Conservation (phyloP, 1,140 invertebrate genomes). For the Caenorhabditis remanei region DNA sequence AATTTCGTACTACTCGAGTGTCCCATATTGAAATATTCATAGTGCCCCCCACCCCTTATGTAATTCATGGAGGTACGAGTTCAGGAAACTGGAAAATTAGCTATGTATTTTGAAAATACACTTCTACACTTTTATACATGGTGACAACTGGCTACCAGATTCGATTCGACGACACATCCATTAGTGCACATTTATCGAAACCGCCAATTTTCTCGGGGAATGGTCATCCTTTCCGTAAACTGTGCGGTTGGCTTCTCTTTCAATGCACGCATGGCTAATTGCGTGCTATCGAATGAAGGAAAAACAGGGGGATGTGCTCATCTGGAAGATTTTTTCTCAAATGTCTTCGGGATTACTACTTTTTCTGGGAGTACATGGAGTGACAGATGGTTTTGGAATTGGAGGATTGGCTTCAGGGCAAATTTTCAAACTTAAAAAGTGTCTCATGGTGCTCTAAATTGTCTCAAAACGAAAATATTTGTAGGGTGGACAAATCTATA, state of each 20-base stretch:
- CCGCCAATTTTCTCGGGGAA: constrained; percentile 7
- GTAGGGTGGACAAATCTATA: no score
- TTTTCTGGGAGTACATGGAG: no score
- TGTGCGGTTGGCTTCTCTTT: constrained; percentile 54
- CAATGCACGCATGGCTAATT: constrained; percentile 46
- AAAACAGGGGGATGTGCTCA: constrained; percentile 51
- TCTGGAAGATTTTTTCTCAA: constrained; percentile 52
- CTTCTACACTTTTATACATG: no score
- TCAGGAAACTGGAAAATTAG: constrained; percentile 50
- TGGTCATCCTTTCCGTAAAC: constrained; percentile 22
- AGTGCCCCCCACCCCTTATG: constrained; percentile 14
- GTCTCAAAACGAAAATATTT: no score
- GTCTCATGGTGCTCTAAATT: no score
- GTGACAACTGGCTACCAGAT: no score
- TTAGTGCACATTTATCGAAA: constrained; percentile 54
- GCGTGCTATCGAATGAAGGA: constrained; percentile 6
- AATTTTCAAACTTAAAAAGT: no score
- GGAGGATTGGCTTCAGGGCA: no score
- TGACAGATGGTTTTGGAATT: no score
- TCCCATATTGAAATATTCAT: constrained; percentile 54
- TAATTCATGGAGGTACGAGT: constrained; percentile 45
- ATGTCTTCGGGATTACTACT: constrained; percentile 1
- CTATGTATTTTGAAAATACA: constrained; percentile 11
- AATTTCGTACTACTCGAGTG: constrained; percentile 34
- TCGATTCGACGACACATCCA: constrained; percentile 30